A percentile compares a stretch with the other conserved stretches of the same genome.
Conservation (phyloP, 2,797 vertebrate species). For the Chelidonichthys spinosus region DNA sequence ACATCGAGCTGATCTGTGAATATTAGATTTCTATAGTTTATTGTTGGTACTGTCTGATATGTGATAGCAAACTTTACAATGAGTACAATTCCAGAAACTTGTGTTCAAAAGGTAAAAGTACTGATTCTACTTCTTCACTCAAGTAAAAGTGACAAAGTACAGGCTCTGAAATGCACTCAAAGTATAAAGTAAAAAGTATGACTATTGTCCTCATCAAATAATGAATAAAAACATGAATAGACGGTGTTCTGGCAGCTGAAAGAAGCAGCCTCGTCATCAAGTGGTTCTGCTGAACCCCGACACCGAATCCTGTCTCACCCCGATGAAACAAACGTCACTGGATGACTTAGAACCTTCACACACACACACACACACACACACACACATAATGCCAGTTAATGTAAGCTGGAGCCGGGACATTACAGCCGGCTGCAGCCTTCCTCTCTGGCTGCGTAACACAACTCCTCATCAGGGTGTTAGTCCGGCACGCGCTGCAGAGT, state of each 20-base stretch:
- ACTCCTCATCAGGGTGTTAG: constrained; percentile 48
- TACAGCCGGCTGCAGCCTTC: constrained; percentile 28
- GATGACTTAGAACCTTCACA: background rate
- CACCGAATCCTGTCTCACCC: too few relatives aligned
- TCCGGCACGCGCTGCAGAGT: background rate
- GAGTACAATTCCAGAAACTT: background rate
- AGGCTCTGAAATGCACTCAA: too few relatives aligned
- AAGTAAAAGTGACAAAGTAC: too few relatives aligned
- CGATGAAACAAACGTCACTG: too few relatives aligned
- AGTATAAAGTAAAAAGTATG: too few relatives aligned
- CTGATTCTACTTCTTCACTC: too few relatives aligned
- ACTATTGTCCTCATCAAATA: background rate
- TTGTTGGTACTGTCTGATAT: background rate
- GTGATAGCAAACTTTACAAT: background rate
- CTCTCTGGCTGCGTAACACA: constrained; percentile 43
- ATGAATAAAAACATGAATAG: background rate
- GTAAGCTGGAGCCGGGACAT: constrained; percentile 26
- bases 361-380: constrained; percentile 11
- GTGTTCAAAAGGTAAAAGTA: too few relatives aligned
- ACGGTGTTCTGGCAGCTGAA: background rate
- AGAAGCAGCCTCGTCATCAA: background rate
- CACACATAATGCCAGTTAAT: constrained; percentile 24
- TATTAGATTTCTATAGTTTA: background rate
- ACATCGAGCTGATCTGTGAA: background rate
- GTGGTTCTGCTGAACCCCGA: too few relatives aligned